Evolutionary conservation across 2,797 vertebrate species (phyloP), one percentile per base, ranked within the genome.

Genomic region (Sphenodon punctatus): DNA sequence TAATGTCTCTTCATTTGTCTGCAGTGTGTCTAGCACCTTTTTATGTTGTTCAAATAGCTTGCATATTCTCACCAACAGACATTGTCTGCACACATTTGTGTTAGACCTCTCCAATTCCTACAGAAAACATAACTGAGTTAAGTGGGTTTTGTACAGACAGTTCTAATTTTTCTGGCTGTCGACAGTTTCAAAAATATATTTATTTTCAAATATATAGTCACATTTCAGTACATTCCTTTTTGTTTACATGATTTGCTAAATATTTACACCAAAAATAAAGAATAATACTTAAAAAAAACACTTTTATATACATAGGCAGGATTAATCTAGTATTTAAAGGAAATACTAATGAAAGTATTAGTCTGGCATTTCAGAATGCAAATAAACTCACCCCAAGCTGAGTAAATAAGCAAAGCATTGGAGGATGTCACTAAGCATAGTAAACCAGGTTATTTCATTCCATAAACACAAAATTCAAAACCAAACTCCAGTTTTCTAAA

Each of bases 241-340:
- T 49, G n/a, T 49, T 2, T 32, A 38, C 36, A 9, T 39, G 39
- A 32, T 46, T 78, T 0, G 0, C 41, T 32, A 75, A 78, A 76
- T 75, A 55, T 63, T 80, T 76, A n/a, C 6, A 58, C 5, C 67
- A 3, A 16, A 2, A 51, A 5, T 46, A 16, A 42, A 5, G 5
- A 79, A 17, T 39, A 71, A 80, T 60, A 69, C 19, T 48, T 2
- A 19, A 56, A 68, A 78, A 71, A 17, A 30, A 0, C 2, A 41
- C 8, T 53, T 73, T 73, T 65, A n/a, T 80, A 63, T 15, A 61
- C 73, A 75, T 8, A 60, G 3, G 20, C 67, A 20, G 38, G 14
- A 32, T 90, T 65, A 81, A 46, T 83, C 88, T 63, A 12, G n/a
- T 60, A 81, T 86, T 41, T 87, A 78, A 86, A 88, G 80, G 0